phyloP scores from a whole-genome alignment of 2,797 vertebrate species.

The Protosalanx chinensis region DNA sequence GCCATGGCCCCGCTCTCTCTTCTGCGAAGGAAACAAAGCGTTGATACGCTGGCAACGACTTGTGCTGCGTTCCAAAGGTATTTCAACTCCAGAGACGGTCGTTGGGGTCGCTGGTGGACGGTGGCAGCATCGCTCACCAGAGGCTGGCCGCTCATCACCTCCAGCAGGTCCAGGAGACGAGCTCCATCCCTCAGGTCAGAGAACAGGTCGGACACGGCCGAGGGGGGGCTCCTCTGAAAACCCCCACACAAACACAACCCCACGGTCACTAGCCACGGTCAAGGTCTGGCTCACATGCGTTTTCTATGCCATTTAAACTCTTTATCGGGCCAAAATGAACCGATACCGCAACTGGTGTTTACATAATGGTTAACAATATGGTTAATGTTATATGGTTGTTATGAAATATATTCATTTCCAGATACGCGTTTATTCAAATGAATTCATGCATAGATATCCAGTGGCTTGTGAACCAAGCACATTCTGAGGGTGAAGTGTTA shows the following conservation, averaged over 20 bases:
- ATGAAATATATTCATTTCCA: too few species aligned
- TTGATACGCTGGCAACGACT: not conserved
- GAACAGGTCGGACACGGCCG: conserved; percentile 82
- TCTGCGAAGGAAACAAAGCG: conserved; percentile 59
- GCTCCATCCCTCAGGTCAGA: conserved; percentile 82
- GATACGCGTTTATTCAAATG: too few species aligned
- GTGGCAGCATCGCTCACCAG: conserved; percentile 74
- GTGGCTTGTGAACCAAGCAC: too few species aligned
- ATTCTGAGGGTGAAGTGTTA: too few species aligned
- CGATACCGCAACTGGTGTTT: too few species aligned
- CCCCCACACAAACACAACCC: conserved; percentile 4
- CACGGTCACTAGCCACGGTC: not conserved
- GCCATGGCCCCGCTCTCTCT: conserved; percentile 78
- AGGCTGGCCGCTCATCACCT: conserved; percentile 84
- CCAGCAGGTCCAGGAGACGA: conserved; percentile 84
- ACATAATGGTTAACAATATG: too few species aligned
- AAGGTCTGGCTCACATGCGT: too few species aligned
- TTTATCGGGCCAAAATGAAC: not conserved
- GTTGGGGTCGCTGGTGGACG: not conserved
- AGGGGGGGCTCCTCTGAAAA: conserved; percentile 75
- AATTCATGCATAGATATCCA: too few species aligned
- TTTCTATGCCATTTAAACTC: not conserved
- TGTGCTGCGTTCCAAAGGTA: not conserved
- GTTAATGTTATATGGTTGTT: too few species aligned
- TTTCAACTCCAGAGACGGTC: not conserved